These are phyloP conservation scores for Trichonephila clavipes DNA, from an alignment of 1,140 invertebrate genomes.

Conservation along the genomic window DNA sequence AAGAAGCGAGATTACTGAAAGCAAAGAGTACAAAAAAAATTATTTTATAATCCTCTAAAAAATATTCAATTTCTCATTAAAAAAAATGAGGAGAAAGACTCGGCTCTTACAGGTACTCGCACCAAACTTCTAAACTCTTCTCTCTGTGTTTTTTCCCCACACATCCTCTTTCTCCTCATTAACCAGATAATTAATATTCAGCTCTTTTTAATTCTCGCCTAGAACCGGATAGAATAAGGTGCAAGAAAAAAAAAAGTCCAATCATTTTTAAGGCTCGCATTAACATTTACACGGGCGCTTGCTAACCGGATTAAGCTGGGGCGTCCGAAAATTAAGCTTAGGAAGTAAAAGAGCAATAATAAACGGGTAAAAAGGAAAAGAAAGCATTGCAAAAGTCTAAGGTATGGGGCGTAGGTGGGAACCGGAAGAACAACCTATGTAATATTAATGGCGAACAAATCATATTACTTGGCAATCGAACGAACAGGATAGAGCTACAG, in stretches of 20 bases:
- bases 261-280: conserved; percentile 19
- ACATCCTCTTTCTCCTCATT: conserved; percentile 2
- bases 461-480: not conserved
- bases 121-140: not conserved
- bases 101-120: not conserved
- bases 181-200: conserved; percentile 44
- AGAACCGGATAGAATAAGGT: not conserved
- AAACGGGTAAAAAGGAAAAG: not conserved
- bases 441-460: conserved; percentile 48
- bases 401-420: not conserved
- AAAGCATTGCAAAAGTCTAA: not conserved
- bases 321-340: not conserved
- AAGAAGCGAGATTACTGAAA: not conserved
- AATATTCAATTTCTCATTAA: not conserved
- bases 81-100: not conserved
- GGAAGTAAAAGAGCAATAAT: not conserved
- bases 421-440: conserved; percentile 8
- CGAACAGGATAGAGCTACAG: not conserved
- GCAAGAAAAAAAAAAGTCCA: not conserved
- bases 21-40: not conserved
- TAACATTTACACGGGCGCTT: not conserved
- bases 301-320: conserved; percentile 17
- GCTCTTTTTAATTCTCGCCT: conserved; percentile 19
- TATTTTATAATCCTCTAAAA: conserved; percentile 20
- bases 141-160: not conserved